Base-by-base conservation (phyloP, 2,888 invertebrate genomes). In the Trachelus tabidus region DNA sequence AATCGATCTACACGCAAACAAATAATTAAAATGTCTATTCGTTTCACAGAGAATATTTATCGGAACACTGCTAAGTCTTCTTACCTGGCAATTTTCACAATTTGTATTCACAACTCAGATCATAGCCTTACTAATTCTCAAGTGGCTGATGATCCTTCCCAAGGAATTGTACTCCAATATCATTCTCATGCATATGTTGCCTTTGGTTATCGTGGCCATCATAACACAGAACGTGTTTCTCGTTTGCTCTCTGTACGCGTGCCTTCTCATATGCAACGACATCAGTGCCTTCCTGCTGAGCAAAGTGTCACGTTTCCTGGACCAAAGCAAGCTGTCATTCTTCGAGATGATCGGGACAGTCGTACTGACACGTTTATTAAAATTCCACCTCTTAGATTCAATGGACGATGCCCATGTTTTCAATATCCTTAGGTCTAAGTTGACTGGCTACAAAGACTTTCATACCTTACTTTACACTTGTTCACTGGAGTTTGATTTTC, bases 21-120 rank as follows among this genome's bases (percentile, higher is more conserved):
- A 86, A 0, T 56, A 56, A 56, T 56, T 6, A 56, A 9, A 37
- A 37, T 71, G 77, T 34, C 71, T 79, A 71, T 40, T 23, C 4
- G 30, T 73, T 73, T 68, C 34, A 30, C 12, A 73, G 40, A 56
- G 23, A 31, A 76, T 68, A 31, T 33, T 30, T 12, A 34, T n/a
- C 4, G 69, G 31, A 31, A 69, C 68, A 31, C 76, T 33, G 56
- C 83, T 93, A 0, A 93, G 94, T 81, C 90, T 94, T 0, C 89
- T 94, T 0, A 94, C 94, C 83, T 96, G 96, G 95, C 96, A 97
- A 91, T 97, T 98, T 92, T 94, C 97, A 0, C 96, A 97, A 85
- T 96, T 97, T 87, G 95, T 97, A 78, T 94, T 97, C 84, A 93
- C 95, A 4, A 96, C 96, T 0, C 97, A 97, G 90, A 93, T 95